These are phyloP conservation scores for Bombylius major DNA, from an alignment of 2,888 invertebrate species.

Conservation along the genomic window DNA sequence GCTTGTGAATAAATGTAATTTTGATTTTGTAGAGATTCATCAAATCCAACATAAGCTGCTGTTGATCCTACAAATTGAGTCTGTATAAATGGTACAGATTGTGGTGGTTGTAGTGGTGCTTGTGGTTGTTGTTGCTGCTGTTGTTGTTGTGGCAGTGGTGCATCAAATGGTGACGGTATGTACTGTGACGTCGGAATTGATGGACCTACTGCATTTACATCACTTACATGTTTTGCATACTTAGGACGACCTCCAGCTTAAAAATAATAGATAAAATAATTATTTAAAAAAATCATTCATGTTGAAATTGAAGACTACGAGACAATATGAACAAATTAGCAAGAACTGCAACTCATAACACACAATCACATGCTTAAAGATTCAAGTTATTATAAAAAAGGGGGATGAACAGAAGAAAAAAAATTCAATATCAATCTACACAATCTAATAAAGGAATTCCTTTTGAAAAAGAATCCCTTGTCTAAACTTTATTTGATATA, in stretches of 20 bases:
- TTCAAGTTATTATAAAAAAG: no score
- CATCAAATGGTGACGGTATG: slow-evolving; percentile 11
- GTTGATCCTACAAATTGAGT: slow-evolving; percentile 1
- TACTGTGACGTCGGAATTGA: slow-evolving; percentile 25
- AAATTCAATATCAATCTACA: no score
- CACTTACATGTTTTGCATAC: slow-evolving; percentile 52
- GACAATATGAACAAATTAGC: no score
- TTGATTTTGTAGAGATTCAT: not conserved
- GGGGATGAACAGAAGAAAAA: no score
- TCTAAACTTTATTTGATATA: no score
- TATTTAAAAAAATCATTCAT: not conserved
- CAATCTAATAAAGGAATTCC: no score
- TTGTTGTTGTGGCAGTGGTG: slow-evolving; percentile 11
- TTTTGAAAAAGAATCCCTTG: no score
- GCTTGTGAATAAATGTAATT: not conserved
- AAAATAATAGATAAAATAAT: not conserved
- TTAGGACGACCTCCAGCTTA: slow-evolving; percentile 31
- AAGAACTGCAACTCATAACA: no score
- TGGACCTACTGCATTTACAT: slow-evolving; percentile 53
- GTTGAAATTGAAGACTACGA: no score
- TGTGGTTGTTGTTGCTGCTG: slow-evolving; percentile 12
- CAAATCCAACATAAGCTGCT: not conserved
- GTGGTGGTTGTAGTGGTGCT: slow-evolving; percentile 11
- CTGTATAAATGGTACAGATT: slow-evolving; percentile 2
- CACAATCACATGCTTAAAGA: no score